These are phyloP conservation scores for Ips nitidus DNA, from an alignment of 1,140 invertebrate species.

Conservation along the genomic window DNA sequence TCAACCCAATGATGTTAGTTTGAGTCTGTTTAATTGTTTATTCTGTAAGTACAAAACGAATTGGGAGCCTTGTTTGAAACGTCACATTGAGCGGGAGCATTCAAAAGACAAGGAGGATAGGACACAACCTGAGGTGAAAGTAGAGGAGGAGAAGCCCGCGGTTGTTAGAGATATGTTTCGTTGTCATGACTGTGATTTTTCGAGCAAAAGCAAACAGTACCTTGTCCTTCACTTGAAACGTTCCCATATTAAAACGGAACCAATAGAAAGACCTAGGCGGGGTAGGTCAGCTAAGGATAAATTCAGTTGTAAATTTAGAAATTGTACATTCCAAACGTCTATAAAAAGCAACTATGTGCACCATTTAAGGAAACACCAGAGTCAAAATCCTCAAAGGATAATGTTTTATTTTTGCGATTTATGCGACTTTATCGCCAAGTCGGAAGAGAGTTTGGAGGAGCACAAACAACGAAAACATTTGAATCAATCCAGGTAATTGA, in stretches of 20 bases:
- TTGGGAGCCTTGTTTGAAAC: slow-evolving; percentile 34
- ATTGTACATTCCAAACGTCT: slow-evolving; percentile 23
- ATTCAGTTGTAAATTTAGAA: slow-evolving; percentile 24
- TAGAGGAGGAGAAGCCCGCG: slow-evolving; percentile 1
- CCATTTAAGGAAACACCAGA: slow-evolving; percentile 22
- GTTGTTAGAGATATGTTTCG: slow-evolving; percentile 6
- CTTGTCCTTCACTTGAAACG: slow-evolving; percentile 29
- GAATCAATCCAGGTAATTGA: slow-evolving; percentile 15
- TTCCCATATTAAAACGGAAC: slow-evolving; percentile 13
- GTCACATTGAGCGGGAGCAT: slow-evolving; percentile 29
- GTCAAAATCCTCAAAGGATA: slow-evolving; percentile 21
- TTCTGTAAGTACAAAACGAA: slow-evolving; percentile 33
- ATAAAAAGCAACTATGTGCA: slow-evolving; percentile 27
- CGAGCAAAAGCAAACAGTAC: slow-evolving; percentile 30
- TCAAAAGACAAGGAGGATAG: slow-evolving; percentile 5
- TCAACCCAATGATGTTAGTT: background rate
- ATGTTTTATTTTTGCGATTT: slow-evolving; percentile 31
- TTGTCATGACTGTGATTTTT: slow-evolving; percentile 29
- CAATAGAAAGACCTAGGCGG: background rate
- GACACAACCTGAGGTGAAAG: slow-evolving; percentile 15
- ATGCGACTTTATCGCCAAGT: slow-evolving; percentile 30
- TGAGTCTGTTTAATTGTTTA: slow-evolving; percentile 22
- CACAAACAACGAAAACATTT: slow-evolving; percentile 20
- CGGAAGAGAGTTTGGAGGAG: slow-evolving; percentile 19
- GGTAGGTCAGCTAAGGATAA: background rate